phyloP scores from a whole-genome alignment of 2,888 invertebrate species.

The Cheilosia vulpina region DNA sequence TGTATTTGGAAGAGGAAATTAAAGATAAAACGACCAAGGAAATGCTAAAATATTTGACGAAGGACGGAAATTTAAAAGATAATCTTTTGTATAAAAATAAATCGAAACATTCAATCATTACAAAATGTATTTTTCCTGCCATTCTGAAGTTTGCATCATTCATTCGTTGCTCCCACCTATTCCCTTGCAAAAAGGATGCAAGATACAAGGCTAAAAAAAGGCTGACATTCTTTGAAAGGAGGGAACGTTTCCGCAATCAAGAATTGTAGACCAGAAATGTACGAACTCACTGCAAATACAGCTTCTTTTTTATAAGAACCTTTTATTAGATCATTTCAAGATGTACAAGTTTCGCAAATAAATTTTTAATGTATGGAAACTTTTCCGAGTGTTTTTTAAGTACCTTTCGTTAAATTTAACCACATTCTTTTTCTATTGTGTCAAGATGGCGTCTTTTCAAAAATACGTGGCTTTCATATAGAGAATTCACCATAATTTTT shows the following conservation, averaged over 20 bases:
- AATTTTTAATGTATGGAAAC: no score
- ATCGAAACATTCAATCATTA: neutral
- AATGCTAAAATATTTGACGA: neutral
- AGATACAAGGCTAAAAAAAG: slow-evolving; percentile 13
- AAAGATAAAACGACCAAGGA: slow-evolving; percentile 24
- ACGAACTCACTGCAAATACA: neutral
- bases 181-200: slow-evolving; percentile 41
- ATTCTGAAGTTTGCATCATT: slow-evolving; percentile 55
- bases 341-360: no score
- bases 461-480: no score
- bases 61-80: slow-evolving; percentile 4
- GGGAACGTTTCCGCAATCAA: slow-evolving; percentile 25
- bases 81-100: neutral
- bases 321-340: no score
- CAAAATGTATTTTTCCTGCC: neutral
- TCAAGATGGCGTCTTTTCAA: no score
- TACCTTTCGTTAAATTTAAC: no score
- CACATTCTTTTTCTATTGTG: no score
- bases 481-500: no score
- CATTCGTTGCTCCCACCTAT: slow-evolving; percentile 57
- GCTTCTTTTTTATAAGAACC: no score
- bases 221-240: neutral
- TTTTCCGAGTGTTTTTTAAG: no score
- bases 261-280: slow-evolving; percentile 20
- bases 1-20: slow-evolving; percentile 21